These are phyloP conservation scores for Drepanosiphum platanoidis DNA, from an alignment of 2,888 invertebrate species.

Conservation along the genomic window DNA sequence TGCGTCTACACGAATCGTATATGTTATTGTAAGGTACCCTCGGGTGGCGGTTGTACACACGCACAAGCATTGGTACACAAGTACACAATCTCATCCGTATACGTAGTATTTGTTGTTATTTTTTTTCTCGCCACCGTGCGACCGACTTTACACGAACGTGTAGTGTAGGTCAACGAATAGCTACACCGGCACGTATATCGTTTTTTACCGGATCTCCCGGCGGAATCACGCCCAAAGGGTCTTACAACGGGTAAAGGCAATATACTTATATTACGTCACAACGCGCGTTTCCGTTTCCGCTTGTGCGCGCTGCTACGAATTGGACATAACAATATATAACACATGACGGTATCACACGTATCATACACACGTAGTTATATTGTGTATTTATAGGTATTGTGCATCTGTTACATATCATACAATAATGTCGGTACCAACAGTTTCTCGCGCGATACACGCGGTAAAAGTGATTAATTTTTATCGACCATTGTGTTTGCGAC, in stretches of 20 bases:
- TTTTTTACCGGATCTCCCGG: too few species aligned
- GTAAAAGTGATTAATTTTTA: constrained; percentile 42
- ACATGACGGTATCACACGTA: not conserved
- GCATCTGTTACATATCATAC: too few species aligned
- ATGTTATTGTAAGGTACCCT: constrained; percentile 26
- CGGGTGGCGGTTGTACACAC: not conserved
- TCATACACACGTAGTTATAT: not conserved
- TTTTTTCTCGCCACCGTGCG: not conserved
- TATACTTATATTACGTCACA: too few species aligned
- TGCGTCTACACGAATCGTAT: not conserved
- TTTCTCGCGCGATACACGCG: not conserved
- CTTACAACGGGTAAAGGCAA: too few species aligned
- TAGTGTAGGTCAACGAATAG: not conserved
- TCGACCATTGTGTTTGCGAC: constrained; percentile 1
- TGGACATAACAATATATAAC: not conserved
- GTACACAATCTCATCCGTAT: not conserved
- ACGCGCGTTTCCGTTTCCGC: not conserved
- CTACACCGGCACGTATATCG: not conserved
- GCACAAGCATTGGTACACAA: not conserved
- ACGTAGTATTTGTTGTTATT: not conserved
- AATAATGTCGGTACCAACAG: too few species aligned
- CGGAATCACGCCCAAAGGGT: too few species aligned
- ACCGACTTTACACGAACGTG: not conserved
- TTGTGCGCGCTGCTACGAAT: not conserved
- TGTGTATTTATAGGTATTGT: not conserved